A percentile compares a stretch with the other conserved stretches of the same genome.
Evolutionary conservation across 1,140 invertebrate species (phyloP).

Genomic region (Zaprionus ghesquierei): DNA sequence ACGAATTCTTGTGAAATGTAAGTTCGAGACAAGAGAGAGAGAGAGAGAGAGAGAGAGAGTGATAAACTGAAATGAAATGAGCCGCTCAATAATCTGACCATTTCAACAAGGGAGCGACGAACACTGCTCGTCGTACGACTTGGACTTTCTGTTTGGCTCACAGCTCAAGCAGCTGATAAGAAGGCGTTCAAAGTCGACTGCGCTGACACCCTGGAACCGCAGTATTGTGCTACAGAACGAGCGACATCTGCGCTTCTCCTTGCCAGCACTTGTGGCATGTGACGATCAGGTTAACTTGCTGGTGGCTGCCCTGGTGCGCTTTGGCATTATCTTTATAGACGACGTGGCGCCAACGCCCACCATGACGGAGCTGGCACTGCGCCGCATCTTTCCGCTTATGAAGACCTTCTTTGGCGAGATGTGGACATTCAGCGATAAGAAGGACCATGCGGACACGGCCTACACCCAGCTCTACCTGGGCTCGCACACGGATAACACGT

Average conservation of each 20-base stretch:
- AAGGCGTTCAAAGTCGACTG: conserved; percentile 42
- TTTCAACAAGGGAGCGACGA: conserved; percentile 64
- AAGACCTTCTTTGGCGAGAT: conserved; percentile 87
- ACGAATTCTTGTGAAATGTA: conserved; percentile 37
- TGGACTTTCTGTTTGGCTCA: conserved; percentile 53
- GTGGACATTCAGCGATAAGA: conserved; percentile 85
- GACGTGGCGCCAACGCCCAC: conserved; percentile 64
- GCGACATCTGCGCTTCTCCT: conserved; percentile 48
- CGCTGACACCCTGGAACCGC: conserved; percentile 62
- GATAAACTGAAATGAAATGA: not conserved
- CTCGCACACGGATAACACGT: conserved; percentile 88
- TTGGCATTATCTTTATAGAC: conserved; percentile 77
- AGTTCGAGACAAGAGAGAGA: conserved; percentile 15
- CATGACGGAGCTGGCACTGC: conserved; percentile 77
- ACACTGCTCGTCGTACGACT: conserved; percentile 63
- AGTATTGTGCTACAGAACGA: conserved; percentile 59
- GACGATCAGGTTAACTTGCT: conserved; percentile 50
- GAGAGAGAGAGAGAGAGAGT: no score
- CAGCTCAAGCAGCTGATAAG: conserved; percentile 60
- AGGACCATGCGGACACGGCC: conserved; percentile 86
- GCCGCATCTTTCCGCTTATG: conserved; percentile 83
- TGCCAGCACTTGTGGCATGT: conserved; percentile 37
- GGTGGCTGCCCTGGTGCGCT: conserved; percentile 60
- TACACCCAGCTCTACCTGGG: conserved; percentile 85
- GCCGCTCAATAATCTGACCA: not conserved